Conservation (phyloP, 2,797 vertebrate species). For the Masticophis lateralis region DNA sequence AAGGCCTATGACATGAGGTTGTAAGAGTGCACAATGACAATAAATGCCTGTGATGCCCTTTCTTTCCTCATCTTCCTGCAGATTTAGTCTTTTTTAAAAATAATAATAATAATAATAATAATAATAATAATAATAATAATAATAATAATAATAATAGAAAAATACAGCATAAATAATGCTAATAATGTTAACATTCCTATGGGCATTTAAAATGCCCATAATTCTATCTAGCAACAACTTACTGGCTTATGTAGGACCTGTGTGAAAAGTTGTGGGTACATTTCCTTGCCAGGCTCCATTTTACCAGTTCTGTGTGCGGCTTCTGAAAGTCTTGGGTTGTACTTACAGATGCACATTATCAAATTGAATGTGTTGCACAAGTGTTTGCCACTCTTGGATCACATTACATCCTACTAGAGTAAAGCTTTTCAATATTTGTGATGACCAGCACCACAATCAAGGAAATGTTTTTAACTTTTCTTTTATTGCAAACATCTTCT, state of each 20-base stretch:
- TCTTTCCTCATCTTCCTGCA: constrained; percentile 7
- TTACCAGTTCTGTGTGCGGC: neutral
- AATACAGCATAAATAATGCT: neutral
- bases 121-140: too few species aligned
- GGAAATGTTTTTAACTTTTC: neutral
- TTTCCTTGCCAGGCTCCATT: neutral
- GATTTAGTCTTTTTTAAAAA: neutral
- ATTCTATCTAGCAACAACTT: neutral
- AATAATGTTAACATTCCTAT: neutral
- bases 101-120: too few species aligned
- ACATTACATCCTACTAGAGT: neutral
- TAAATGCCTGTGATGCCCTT: constrained; percentile 22
- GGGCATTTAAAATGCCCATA: neutral
- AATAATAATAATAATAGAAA: too few species aligned
- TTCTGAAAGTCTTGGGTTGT: neutral
- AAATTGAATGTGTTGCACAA: neutral
- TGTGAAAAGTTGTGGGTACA: neutral
- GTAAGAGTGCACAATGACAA: neutral
- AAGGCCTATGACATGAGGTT: neutral
- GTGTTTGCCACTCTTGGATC: neutral
- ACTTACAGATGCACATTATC: neutral
- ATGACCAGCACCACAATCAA: neutral
- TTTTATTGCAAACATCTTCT: neutral
- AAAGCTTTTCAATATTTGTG: neutral
- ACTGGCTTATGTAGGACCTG: neutral